Percentiles rank a stretch among this genome's conserved stretches.
phyloP scores from a whole-genome alignment of 2,113 vertebrate species.

The Marmota monax region DNA sequence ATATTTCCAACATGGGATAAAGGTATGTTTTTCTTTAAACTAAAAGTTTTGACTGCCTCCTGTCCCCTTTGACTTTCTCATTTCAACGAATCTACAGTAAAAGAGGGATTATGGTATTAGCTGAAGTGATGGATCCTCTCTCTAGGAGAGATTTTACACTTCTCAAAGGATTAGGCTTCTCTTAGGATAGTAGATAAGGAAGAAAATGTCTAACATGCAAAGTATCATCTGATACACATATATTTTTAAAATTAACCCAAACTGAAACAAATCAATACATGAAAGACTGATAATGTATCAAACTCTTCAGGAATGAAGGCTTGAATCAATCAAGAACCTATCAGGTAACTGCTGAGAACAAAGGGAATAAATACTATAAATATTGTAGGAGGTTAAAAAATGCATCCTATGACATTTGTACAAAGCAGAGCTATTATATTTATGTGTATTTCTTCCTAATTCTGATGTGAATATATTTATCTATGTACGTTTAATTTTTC shows the following conservation, averaged over 20 bases:
- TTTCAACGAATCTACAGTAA: not conserved
- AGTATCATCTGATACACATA: not conserved
- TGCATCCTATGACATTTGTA: not conserved
- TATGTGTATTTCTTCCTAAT: not conserved
- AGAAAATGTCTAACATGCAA: not conserved
- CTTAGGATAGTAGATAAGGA: not conserved
- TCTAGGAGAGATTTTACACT: not conserved
- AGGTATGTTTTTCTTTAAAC: not conserved
- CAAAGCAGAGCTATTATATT: not conserved
- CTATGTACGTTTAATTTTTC: not conserved
- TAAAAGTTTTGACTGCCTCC: not conserved
- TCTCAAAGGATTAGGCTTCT: not conserved
- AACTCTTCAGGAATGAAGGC: not conserved
- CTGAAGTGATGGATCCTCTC: not conserved
- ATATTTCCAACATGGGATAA: not conserved
- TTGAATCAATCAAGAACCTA: not conserved
- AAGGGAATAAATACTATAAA: not conserved
- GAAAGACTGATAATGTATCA: not conserved
- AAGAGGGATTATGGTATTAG: not conserved
- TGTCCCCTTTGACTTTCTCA: not conserved
- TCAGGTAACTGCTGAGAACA: not conserved
- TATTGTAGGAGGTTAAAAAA: not conserved
- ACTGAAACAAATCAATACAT: not conserved
- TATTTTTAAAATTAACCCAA: slow-evolving; percentile 13
- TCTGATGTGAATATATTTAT: not conserved